Evolutionary conservation across 1,140 invertebrate species (phyloP).

Genomic region (Lucilia sericata): DNA sequence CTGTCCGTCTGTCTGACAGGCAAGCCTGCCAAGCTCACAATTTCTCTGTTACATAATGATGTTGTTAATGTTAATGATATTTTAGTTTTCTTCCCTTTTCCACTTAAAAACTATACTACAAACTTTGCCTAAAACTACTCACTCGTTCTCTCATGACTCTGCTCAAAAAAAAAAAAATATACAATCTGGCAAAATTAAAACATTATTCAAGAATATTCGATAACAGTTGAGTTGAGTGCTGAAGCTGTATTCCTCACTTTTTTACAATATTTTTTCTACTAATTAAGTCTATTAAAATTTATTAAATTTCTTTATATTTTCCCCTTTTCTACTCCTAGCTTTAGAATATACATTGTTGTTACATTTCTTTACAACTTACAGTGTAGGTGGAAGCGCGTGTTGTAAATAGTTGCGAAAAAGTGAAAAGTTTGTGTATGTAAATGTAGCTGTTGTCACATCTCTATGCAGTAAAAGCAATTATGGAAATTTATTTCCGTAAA

Average conservation of each 20-base stretch:
- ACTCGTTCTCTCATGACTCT: no score
- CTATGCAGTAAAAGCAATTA: conserved; percentile 35
- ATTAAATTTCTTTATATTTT: no score
- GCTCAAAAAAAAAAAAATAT: no score
- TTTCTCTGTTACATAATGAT: neutral
- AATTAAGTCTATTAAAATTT: conserved; percentile 22
- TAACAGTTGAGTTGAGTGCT: neutral
- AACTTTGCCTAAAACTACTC: no score
- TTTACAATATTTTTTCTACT: neutral
- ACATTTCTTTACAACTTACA: neutral
- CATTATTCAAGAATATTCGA: neutral
- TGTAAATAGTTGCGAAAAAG: no score
- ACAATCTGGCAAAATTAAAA: no score
- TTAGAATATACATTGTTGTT: neutral
- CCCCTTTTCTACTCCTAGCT: neutral
- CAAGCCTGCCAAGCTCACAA: no score
- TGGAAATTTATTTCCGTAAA: conserved; percentile 36
- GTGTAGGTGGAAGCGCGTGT: neutral
- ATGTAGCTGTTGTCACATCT: neutral
- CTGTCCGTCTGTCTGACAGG: no score
- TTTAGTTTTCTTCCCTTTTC: neutral
- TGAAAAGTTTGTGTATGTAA: neutral
- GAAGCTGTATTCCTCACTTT: neutral
- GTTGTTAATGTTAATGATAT: neutral
- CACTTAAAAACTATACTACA: neutral